Evolutionary conservation across 2,797 vertebrate genomes (phyloP).

Genomic region (Loriculus beryllinus): DNA sequence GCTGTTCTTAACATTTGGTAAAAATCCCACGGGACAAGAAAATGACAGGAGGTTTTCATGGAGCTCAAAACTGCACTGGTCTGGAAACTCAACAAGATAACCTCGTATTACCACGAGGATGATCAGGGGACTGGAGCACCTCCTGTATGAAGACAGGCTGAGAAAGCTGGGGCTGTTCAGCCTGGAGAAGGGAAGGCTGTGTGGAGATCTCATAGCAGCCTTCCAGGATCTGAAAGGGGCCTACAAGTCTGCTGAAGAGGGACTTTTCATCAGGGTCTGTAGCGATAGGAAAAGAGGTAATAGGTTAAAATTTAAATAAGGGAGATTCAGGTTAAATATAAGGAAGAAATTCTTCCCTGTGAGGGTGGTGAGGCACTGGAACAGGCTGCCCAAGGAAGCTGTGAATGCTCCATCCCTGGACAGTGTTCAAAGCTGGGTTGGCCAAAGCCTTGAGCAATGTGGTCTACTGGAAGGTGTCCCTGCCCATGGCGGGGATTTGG

Average conservation of each 20-base stretch:
- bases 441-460: too few species aligned
- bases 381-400: too few species aligned
- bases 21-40: background rate
- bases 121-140: background rate
- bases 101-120: background rate
- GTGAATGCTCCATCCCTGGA: too few species aligned
- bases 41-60: background rate
- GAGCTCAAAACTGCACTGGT: background rate
- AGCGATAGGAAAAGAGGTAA: background rate
- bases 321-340: background rate
- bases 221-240: background rate
- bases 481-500: too few species aligned
- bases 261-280: background rate
- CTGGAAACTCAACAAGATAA: background rate
- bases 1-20: background rate
- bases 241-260: background rate
- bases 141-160: background rate
- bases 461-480: too few species aligned
- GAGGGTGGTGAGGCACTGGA: too few species aligned
- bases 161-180: background rate
- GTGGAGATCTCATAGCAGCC: background rate
- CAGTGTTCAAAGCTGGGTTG: too few species aligned
- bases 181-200: background rate
- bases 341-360: too few species aligned
- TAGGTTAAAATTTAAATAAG: background rate